Base-by-base conservation (phyloP, 2,888 invertebrate species). In the Pandemis heparana region DNA sequence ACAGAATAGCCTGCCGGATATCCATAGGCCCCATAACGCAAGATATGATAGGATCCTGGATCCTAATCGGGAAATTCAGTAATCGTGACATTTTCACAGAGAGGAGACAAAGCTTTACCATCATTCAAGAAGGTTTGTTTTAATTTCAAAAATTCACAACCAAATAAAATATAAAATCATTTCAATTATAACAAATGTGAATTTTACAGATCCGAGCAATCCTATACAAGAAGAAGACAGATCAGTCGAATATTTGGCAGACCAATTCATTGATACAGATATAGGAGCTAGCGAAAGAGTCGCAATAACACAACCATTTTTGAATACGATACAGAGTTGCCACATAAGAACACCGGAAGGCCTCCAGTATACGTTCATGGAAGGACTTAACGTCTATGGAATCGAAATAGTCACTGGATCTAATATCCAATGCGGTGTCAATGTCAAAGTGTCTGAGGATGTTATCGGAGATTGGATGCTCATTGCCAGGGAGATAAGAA, bases 1-100 rank as follows among this genome's bases (percentile, higher is more conserved):
- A 69, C 46, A 56, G 63, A 48, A 41, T 69, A n/a, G 60, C 66
- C 10, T 77, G 77, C 59, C 43, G 38, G 32, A 60, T 77, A 2
- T 60, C 77, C 8, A 66, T 77, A 43, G 77, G 77, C 8, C 77
- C 76, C 53, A 74, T 77, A n/a, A 71, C 75, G 10, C 70, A 69
- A 6, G 10, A 69, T 14, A 62, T 77, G 73, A 43, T 77, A 23
- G 76, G 76, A 32, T 48, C 73, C 18, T 77, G 76, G 76, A 59
- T 8, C 7, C 59, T 77, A 5, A 67, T 64, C 63, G 77, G 76
- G 41, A 77, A 76, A 60, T 76, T 77, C 65, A 75, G 66, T 62
- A 64, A 72, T 18, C 72, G 73, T 43, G 70, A 46, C 8, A 46
- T 76, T 46, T 75, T 66, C 53, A 72, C 70, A 1, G 77, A 76